Conservation (phyloP, 2,113 vertebrate species). For the Mionectes macconnelli region DNA sequence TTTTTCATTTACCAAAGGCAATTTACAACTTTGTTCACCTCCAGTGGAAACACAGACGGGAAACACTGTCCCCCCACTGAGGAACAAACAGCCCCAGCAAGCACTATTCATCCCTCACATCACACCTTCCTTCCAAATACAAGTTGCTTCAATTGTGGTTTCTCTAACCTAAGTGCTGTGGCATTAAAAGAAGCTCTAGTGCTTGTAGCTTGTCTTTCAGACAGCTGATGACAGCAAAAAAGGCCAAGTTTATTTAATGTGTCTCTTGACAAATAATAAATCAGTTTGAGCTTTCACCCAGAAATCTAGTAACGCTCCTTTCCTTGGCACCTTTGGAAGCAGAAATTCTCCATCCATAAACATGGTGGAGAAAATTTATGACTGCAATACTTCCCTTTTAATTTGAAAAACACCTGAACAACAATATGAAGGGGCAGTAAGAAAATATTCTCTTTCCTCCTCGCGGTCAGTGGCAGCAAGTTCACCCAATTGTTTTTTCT, state of each 20-base stretch:
- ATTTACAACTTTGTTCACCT: background rate
- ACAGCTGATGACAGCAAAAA: constrained; percentile 52
- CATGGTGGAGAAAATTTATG: background rate
- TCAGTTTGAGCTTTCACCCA: constrained; percentile 21
- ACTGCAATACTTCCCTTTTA: background rate
- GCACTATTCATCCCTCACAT: background rate
- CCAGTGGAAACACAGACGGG: background rate
- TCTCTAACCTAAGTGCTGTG: background rate
- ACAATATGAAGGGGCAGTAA: background rate
- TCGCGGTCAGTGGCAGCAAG: background rate
- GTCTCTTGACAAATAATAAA: constrained; percentile 53
- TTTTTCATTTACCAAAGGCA: background rate
- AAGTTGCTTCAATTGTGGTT: background rate
- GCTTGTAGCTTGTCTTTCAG: constrained; percentile 28
- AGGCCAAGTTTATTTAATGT: constrained; percentile 54
- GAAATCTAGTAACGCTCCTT: constrained; percentile 19
- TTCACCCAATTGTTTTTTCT: background rate
- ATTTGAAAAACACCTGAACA: background rate
- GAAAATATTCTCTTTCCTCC: background rate
- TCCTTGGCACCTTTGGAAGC: background rate
- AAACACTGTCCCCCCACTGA: background rate
- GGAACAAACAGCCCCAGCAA: background rate
- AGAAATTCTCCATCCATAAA: constrained; percentile 4
- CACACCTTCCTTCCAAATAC: background rate
- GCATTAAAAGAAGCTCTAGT: constrained; percentile 33